Evolutionary conservation across 2,888 invertebrate species (phyloP).

Genomic region (Andrena fulva): DNA sequence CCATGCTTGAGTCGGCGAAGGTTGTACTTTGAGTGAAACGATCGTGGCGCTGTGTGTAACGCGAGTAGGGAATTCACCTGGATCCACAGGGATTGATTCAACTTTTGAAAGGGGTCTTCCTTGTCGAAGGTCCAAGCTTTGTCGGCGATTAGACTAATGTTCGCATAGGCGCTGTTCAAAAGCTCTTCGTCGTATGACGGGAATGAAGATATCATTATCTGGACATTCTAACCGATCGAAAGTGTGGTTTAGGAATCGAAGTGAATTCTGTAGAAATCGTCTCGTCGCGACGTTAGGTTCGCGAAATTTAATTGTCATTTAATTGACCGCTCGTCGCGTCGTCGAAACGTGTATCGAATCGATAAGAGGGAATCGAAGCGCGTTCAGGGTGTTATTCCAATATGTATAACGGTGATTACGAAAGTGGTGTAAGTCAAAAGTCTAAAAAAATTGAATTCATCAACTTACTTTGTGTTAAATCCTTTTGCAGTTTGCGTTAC

Average conservation of each 20-base stretch:
- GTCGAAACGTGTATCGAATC: constrained; percentile 32
- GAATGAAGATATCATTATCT: constrained; percentile 80
- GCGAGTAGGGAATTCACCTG: constrained; percentile 69
- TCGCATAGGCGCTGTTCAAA: constrained; percentile 80
- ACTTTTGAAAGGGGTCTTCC: constrained; percentile 78
- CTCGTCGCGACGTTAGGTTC: not conserved
- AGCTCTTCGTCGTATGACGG: constrained; percentile 79
- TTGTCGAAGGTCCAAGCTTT: constrained; percentile 78
- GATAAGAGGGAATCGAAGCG: constrained; percentile 29
- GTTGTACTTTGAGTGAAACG: too few relatives aligned
- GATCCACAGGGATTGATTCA: constrained; percentile 80
- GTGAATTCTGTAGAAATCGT: constrained; percentile 1
- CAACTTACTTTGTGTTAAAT: too few relatives aligned
- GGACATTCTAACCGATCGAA: constrained; percentile 72
- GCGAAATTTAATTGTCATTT: constrained; percentile 29
- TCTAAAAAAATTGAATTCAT: too few relatives aligned
- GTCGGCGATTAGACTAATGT: constrained; percentile 80
- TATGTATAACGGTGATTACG: not conserved
- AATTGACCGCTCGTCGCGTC: constrained; percentile 25
- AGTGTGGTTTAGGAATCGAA: constrained; percentile 28
- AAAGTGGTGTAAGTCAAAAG: too few relatives aligned
- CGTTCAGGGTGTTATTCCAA: constrained; percentile 27
- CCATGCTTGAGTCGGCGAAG: too few relatives aligned
- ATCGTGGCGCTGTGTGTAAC: too few relatives aligned
- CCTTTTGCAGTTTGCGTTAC: too few relatives aligned